These are phyloP conservation scores for Liopterus haemorrhoidalis DNA, from an alignment of 2,888 invertebrate species.

Conservation along the genomic window DNA sequence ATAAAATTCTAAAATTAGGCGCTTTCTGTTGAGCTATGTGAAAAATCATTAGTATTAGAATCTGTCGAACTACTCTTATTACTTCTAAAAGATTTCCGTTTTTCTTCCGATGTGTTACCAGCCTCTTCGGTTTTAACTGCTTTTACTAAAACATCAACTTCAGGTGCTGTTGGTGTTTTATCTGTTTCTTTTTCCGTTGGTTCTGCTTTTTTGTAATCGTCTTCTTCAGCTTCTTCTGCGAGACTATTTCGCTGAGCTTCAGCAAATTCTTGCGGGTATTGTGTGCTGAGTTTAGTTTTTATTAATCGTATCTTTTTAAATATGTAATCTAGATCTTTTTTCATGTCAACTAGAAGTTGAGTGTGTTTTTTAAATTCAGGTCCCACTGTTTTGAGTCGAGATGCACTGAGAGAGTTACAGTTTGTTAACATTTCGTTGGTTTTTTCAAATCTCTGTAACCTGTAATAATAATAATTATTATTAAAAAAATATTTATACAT, in stretches of 20 bases:
- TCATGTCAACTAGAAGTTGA: conserved; percentile 80
- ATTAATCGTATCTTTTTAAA: conserved; percentile 85
- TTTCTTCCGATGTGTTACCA: conserved; percentile 21
- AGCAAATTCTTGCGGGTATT: conserved; percentile 64
- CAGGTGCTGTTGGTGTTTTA: conserved; percentile 15
- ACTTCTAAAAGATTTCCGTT: conserved; percentile 21
- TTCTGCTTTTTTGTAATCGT: conserved; percentile 17
- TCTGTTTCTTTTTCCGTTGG: conserved; percentile 13
- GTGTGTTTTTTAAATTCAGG: conserved; percentile 89
- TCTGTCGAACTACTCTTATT: conserved; percentile 21
- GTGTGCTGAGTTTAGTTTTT: conserved; percentile 67
- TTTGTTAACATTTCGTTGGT: conserved; percentile 98
- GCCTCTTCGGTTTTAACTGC: conserved; percentile 40
- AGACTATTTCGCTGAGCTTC: conserved; percentile 47
- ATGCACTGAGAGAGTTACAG: conserved; percentile 89
- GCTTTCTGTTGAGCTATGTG: conserved; percentile 22
- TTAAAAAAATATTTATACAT: conserved; percentile 7
- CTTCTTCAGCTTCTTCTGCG: conserved; percentile 30
- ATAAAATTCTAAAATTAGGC: conserved; percentile 6
- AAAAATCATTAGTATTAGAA: conserved; percentile 21
- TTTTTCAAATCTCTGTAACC: conserved; percentile 94
- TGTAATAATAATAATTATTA: conserved; percentile 50
- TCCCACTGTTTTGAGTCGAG: conserved; percentile 76
- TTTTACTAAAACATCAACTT: conserved; percentile 28
- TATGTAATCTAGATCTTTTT: conserved; percentile 89